Evolutionary conservation across 2,888 invertebrate species (phyloP), one percentile per base, ranked within the genome.

Genomic region (Agrochola circellaris): DNA sequence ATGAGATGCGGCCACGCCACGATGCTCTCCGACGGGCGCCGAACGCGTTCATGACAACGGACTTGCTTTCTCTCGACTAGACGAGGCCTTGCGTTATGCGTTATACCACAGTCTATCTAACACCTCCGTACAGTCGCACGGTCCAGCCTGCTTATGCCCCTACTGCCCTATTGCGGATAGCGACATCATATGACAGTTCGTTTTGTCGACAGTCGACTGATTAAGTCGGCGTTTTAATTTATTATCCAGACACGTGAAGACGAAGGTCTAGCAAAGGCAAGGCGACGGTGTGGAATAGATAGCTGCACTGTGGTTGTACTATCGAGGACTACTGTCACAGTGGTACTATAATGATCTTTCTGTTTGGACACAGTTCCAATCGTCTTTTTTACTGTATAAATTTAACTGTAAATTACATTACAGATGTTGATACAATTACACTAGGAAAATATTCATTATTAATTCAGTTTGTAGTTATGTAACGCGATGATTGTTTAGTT

Each of bases 401-500:
- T 84, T 87, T 88, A 84, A 86, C 79, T 88, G 85, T 90, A 86
- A 88, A 87, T 84, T 90, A 87, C 83, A 87, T 89, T 89, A 90
- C 88, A 85, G 85, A 85, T 85, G 83, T 88, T 88, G 73, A 88
- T 87, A 83, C 83, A 84, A 86, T 85, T 87, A 85, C 77, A 82
- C 77, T 88, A 87, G 82, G 70, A 45, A 86, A 77, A 81, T 77
- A 83, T 80, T 84, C 76, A 84, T 81, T 80, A 89, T 86, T 88
- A 86, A 88, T 89, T 89, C 86, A 87, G 86, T 87, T 86, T 86
- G 82, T 89, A 85, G 89, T 88, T 86, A 88, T 83, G 77, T 87
- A 86, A 89, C 92, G 92, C 92, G 86, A 91, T 91, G 91, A 92
- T 93, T 92, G 93, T 91, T 94, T 94, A 94, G 93, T 93, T 94